These are phyloP conservation scores for Planiliza haematocheilus DNA, from an alignment of 2,113 vertebrate species.

Conservation along the genomic window DNA sequence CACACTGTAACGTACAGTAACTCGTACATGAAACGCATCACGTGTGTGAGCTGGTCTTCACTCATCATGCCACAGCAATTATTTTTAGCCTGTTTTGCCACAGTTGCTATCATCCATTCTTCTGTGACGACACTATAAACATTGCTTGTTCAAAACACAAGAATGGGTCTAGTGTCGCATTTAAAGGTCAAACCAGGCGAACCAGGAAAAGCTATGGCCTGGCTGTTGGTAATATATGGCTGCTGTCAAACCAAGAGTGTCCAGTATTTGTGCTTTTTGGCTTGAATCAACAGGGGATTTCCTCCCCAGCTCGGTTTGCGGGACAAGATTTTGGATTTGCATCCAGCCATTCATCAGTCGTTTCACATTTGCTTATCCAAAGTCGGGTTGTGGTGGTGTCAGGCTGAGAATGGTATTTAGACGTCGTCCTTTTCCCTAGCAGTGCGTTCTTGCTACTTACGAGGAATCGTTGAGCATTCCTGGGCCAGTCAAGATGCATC, in stretches of 20 bases:
- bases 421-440: too few species aligned
- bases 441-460: too few species aligned
- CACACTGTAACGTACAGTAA: constrained; percentile 12
- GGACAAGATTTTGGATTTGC: not conserved
- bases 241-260: constrained; percentile 1
- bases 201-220: not conserved
- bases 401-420: too few species aligned
- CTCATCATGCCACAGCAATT: not conserved
- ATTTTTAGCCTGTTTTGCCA: constrained; percentile 12
- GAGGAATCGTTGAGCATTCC: too few species aligned
- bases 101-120: not conserved
- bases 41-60: not conserved
- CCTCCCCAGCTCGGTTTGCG: not conserved
- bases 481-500: too few species aligned
- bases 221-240: constrained; percentile 17
- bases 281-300: constrained; percentile 2
- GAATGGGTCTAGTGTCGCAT: constrained; percentile 6
- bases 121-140: not conserved
- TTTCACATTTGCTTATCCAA: too few species aligned
- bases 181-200: not conserved
- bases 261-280: constrained; percentile 8
- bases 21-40: constrained; percentile 5
- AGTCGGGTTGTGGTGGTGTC: too few species aligned
- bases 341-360: too few species aligned
- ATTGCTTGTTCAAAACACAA: not conserved